Base-by-base conservation (phyloP, 2,888 invertebrate species). In the Psococerastis gibbosa region DNA sequence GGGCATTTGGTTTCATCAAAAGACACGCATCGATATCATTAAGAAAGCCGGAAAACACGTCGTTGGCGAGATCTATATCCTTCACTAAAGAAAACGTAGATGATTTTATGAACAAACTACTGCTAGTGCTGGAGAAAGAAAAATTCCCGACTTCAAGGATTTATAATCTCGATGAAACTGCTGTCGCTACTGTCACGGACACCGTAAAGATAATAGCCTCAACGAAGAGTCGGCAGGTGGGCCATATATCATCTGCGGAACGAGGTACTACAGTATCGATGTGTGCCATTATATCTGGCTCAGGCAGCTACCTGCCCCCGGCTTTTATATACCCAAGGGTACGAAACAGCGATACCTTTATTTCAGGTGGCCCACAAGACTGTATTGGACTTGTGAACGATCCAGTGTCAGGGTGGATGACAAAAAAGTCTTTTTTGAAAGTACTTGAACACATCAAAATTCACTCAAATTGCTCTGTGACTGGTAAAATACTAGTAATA, bases 101-200 rank as follows among this genome's bases (percentile, higher is more conserved):
- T 3, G 22, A 35, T 4, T 52, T 53, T 48, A 46, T 43, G 41
- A 18, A 43, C 20, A 49, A 47, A 23, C 44, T 45, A 32, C 35
- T 35, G 16, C 35, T 44, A 31, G 49, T 32, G 18, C 23, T 49
- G 5, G 18, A 42, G 31, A 49, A 48, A 23, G 34, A 46, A 41
- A 44, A 44, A 13, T 43, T 46, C 22, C 46, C 49, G 44, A 34
- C 41, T 13, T 41, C 51, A n/a, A 31, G 45, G 20, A 51, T 53
- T 22, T 50, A 46, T 38, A 52, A 54, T 45, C 41, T 54, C 2
- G 55, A 57, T 42, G 55, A 57, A 46, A 55, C 54, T 11, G 51
- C 49, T 17, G 48, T 50, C 44, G 43, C 44, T 33, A 56, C 55
- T 3, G 55, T 53, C 3, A 48, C 51, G 32, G 42, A 46, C 22